Evolutionary conservation across 2,797 vertebrate species (phyloP), one percentile per base, ranked within the genome.

Genomic region (Clarias platycephalus): DNA sequence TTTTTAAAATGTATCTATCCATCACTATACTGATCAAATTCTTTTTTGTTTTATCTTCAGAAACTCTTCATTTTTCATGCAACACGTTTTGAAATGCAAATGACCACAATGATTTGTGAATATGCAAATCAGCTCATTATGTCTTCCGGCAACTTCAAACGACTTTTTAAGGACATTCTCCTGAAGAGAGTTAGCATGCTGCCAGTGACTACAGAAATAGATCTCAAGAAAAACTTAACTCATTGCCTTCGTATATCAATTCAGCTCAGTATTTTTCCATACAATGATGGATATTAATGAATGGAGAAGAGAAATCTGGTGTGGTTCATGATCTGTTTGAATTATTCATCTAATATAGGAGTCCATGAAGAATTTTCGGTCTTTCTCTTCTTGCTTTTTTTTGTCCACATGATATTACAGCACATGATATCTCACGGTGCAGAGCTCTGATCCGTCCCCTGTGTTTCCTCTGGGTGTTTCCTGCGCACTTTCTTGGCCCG

Each of bases 381-480:
- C n/a, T 75, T 55, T 55, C 16, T 20, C 58, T 76, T 76, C 53
- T 13, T 58, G 28, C 74, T 24, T 24, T 76, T 24, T 28, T 76
- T 58, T 49, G 44, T 49, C 44, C 10, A 13, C 55, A 37, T 22
- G 16, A 76, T 34, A n/a, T 26, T 20, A 2, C 72, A 75, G 15
- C 31, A 37, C 75, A 22, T 1, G 10, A 15, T 31, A 12, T 77
- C 75, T 77, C 28, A 40, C 0, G 22, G 13, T 40, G 57, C 76
- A 78, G 22, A 26, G 76, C 57, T 62, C 34, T 40, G 53, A 31
- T 57, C 53, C 26, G 4, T 31, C 49, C 12, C 49, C 49, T 62
- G 75, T n/a, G 22, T 40, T 40, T 40, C 55, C 76, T 40, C 68
- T n/a, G 44, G 60, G 81, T 71, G 80, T 76, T 84, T 81, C 81